Evolutionary conservation across 2,888 invertebrate genomes (phyloP), one percentile per base, ranked within the genome.

Genomic region (Lymantria dispar): DNA sequence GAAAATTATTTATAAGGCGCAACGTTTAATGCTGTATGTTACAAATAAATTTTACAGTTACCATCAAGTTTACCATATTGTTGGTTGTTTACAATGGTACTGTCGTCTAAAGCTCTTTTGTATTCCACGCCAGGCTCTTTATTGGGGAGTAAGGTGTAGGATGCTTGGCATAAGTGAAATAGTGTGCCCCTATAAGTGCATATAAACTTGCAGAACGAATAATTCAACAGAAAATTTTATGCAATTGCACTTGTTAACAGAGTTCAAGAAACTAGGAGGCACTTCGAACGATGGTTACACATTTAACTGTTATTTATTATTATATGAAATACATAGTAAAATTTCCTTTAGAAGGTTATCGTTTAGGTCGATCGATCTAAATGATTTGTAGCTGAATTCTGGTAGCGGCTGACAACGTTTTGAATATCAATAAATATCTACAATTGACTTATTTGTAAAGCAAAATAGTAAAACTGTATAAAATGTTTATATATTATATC

Each of bases 1-100:
- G 88, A 83, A 84, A 87, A 85, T 89, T 88, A 84, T 86, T 84
- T 89, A 89, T 86, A 86, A 83, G 84, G 77, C 74, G 71, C 73
- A 74, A 70, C 74, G 82, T 82, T 85, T 85, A 85, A 81, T 78
- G 60, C 52, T 52, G 56, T 71, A 71, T 74, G 77, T 76, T 78
- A 86, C 83, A 86, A 82, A 87, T 83, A 87, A 82, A 88, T 88
- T 86, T 64, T 76, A 83, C 80, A 80, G 81, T 83, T 83, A 76
- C 75, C 65, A 76, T 79, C 83, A 77, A 73, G 79, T 82, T 85
- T 81, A 80, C 84, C 82, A 80, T 85, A 83, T 78, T 61, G 70
- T 63, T 74, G 61, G 68, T 68, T 68, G 75, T 75, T 81, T 75
- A 77, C 81, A 81, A 80, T 80, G 76, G 74, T 70, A 68, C 74